Evolutionary conservation across 1,140 invertebrate species (phyloP).

Genomic region (Nixonia krombeini): DNA sequence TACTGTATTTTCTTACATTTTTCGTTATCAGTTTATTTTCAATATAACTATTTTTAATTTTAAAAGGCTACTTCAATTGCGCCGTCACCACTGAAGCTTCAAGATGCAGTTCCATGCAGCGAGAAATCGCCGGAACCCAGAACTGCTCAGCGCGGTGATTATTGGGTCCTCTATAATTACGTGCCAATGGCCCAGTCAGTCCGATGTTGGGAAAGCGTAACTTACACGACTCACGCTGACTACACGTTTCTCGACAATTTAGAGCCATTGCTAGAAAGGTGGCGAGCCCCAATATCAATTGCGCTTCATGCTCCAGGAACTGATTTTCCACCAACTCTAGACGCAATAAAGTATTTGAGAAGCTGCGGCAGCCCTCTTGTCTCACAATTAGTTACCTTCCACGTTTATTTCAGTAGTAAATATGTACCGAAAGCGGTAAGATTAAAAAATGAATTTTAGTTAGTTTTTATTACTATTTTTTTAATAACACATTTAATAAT

Average conservation of each 20-base stretch:
- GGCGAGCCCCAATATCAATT: slow-evolving; percentile 80
- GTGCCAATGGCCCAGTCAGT: slow-evolving; percentile 71
- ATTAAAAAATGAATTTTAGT: neutral
- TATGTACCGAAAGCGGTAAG: slow-evolving; percentile 83
- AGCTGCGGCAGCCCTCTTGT: slow-evolving; percentile 77
- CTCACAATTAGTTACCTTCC: slow-evolving; percentile 84
- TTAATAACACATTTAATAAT: neutral
- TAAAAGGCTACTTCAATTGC: slow-evolving; percentile 16
- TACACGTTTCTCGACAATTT: slow-evolving; percentile 93
- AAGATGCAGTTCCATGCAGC: slow-evolving; percentile 75
- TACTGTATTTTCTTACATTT: no score
- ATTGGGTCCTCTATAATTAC: slow-evolving; percentile 93
- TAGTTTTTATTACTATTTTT: slow-evolving; percentile 7
- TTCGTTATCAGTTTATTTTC: no score
- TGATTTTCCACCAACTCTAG: slow-evolving; percentile 75
- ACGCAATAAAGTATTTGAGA: slow-evolving; percentile 75
- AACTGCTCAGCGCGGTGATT: slow-evolving; percentile 85
- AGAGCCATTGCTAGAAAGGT: slow-evolving; percentile 82
- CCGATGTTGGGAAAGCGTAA: slow-evolving; percentile 86
- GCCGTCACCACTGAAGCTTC: slow-evolving; percentile 54
- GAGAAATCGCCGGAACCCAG: slow-evolving; percentile 76
- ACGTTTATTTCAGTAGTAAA: slow-evolving; percentile 88
- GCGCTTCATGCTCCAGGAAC: slow-evolving; percentile 78
- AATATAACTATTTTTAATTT: no score
- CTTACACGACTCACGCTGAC: slow-evolving; percentile 93